phyloP scores from a whole-genome alignment of 2,797 vertebrate genomes.

The Acipenser ruthenus region DNA sequence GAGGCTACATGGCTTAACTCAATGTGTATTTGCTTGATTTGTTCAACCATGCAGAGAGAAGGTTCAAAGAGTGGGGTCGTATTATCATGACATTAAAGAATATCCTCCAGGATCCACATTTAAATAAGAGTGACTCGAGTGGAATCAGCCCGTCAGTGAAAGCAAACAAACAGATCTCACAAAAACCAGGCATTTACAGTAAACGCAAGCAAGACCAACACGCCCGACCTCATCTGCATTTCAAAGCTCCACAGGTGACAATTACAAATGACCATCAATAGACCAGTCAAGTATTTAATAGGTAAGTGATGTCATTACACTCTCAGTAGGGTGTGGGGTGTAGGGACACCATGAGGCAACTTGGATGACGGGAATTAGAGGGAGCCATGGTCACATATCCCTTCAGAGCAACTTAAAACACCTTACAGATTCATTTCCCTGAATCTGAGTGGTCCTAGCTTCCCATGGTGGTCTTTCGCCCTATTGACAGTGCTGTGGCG shows the following conservation, averaged over 20 bases:
- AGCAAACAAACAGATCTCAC: constrained; percentile 39
- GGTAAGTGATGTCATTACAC: too few relatives aligned
- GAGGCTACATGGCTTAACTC: too few relatives aligned
- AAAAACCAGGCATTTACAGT: constrained; percentile 48
- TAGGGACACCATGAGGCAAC: too few relatives aligned
- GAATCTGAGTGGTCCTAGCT: too few relatives aligned
- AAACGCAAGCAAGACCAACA: constrained; percentile 37
- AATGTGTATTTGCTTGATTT: neutral
- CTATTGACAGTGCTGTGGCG: too few relatives aligned
- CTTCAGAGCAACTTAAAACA: too few relatives aligned
- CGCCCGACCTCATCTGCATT: constrained; percentile 36
- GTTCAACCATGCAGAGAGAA: neutral
- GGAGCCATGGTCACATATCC: too few relatives aligned
- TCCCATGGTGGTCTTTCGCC: too few relatives aligned
- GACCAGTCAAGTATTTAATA: too few relatives aligned
- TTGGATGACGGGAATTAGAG: too few relatives aligned
- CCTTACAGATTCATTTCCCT: too few relatives aligned
- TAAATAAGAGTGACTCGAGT: constrained; percentile 23
- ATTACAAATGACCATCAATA: neutral
- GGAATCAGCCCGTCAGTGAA: constrained; percentile 29
- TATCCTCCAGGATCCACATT: constrained; percentile 23
- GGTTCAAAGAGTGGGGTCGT: constrained; percentile 1
- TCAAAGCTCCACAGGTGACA: constrained; percentile 26
- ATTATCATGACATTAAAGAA: constrained; percentile 14
- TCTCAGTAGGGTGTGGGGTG: too few relatives aligned